Evolutionary conservation across 2,888 invertebrate genomes (phyloP).

Genomic region (Lagria hirta): DNA sequence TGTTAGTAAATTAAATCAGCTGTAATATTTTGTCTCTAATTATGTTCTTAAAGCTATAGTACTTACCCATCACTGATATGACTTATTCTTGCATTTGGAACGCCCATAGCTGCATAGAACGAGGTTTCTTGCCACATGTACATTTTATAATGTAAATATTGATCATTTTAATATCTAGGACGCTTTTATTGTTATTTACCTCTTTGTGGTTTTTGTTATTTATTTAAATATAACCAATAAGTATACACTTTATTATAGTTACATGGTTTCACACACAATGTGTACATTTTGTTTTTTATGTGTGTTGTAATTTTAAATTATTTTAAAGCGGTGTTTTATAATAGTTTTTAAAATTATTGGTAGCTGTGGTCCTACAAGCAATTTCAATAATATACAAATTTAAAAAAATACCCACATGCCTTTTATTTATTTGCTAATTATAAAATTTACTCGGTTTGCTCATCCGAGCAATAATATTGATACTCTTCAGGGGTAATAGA

Average conservation of each 20-base stretch:
- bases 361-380: conserved; percentile 52
- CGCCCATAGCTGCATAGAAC: conserved; percentile 29
- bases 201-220: conserved; percentile 39
- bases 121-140: conserved; percentile 43
- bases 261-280: conserved; percentile 43
- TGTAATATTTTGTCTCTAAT: conserved; percentile 28
- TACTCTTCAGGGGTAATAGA: too few species aligned
- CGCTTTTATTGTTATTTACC: conserved; percentile 37
- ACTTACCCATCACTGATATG: conserved; percentile 15
- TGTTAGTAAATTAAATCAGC: conserved; percentile 31
- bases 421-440: too few species aligned
- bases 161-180: conserved; percentile 43
- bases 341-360: conserved; percentile 49
- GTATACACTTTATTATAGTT: conserved; percentile 39
- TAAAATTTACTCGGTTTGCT: too few species aligned
- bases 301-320: conserved; percentile 46
- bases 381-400: conserved; percentile 46
- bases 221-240: conserved; percentile 41
- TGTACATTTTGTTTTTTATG: conserved; percentile 52
- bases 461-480: too few species aligned
- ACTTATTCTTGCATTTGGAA: conserved; percentile 19
- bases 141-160: conserved; percentile 47
- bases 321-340: conserved; percentile 48
- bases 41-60: conserved; percentile 21
- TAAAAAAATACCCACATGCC: too few species aligned